phyloP scores from a whole-genome alignment of 2,113 vertebrate genomes.

The Acrocephalus kingi region DNA sequence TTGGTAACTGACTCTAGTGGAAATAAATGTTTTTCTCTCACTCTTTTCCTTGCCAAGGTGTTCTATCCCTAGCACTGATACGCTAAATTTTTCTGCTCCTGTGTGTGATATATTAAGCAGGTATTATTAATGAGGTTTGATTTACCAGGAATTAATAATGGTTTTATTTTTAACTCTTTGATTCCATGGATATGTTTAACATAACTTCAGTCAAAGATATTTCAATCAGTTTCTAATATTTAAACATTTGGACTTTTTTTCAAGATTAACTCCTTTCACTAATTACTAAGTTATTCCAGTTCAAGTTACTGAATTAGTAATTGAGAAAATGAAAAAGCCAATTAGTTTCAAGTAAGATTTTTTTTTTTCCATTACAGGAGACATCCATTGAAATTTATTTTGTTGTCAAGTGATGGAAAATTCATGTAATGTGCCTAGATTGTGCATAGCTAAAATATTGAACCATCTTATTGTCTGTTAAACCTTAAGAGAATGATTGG shows the following conservation, averaged over 20 bases:
- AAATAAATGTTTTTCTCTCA: background rate
- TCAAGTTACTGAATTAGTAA: background rate
- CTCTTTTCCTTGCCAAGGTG: background rate
- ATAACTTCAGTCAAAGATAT: background rate
- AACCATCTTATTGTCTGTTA: background rate
- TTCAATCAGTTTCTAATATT: background rate
- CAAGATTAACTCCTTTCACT: background rate
- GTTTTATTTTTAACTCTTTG: slow-evolving; percentile 25
- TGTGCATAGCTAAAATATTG: background rate
- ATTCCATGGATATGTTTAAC: background rate
- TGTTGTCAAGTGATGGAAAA: background rate
- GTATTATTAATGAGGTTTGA: slow-evolving; percentile 19
- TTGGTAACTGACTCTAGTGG: background rate
- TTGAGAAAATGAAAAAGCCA: background rate
- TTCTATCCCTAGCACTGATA: background rate
- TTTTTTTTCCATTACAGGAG: background rate
- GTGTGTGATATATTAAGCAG: background rate
- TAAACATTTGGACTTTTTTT: background rate
- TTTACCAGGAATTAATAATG: slow-evolving; percentile 16
- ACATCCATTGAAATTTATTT: background rate
- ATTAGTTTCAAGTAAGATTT: background rate
- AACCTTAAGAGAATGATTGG: background rate
- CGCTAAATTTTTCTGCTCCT: background rate
- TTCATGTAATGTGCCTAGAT: background rate
- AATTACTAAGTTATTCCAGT: background rate